A percentile compares a stretch with the other conserved stretches of the same genome.
phyloP scores from a whole-genome alignment of 2,113 vertebrate species.

The Pelecanoides urinatrix region DNA sequence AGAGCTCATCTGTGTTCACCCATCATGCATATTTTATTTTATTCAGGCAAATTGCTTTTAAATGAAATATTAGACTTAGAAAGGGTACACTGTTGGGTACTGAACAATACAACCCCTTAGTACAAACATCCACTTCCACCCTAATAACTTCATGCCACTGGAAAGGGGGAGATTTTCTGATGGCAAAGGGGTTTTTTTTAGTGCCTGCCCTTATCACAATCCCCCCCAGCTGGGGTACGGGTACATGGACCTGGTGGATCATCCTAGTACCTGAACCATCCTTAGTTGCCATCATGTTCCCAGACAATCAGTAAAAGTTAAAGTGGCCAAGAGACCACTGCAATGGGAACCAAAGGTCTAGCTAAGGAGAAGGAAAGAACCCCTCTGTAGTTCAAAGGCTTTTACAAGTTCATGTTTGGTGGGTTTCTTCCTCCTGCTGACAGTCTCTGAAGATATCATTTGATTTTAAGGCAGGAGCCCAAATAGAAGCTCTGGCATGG shows the following conservation, averaged over 20 bases:
- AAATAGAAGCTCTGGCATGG: neutral
- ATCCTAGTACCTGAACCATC: neutral
- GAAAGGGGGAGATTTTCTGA: neutral
- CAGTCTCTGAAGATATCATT: neutral
- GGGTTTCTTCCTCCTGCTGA: neutral
- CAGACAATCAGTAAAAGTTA: neutral
- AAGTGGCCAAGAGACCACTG: neutral
- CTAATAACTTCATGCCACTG: neutral
- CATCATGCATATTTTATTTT: constrained; percentile 69
- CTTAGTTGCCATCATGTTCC: neutral
- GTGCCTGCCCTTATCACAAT: neutral
- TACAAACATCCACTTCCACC: neutral
- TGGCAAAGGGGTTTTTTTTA: neutral
- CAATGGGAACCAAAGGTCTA: neutral
- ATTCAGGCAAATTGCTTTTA: constrained; percentile 62
- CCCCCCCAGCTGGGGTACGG: neutral
- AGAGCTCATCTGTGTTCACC: constrained; percentile 66
- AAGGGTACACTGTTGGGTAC: neutral
- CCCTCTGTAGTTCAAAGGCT: neutral
- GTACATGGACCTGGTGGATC: fast-evolving
- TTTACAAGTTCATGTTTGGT: neutral
- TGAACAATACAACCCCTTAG: constrained; percentile 16
- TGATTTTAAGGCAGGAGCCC: neutral
- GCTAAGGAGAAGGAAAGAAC: neutral
- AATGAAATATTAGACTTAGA: constrained; percentile 44